These are phyloP conservation scores for Drosophila sproati DNA, from an alignment of 1,140 invertebrate species.

Conservation along the genomic window DNA sequence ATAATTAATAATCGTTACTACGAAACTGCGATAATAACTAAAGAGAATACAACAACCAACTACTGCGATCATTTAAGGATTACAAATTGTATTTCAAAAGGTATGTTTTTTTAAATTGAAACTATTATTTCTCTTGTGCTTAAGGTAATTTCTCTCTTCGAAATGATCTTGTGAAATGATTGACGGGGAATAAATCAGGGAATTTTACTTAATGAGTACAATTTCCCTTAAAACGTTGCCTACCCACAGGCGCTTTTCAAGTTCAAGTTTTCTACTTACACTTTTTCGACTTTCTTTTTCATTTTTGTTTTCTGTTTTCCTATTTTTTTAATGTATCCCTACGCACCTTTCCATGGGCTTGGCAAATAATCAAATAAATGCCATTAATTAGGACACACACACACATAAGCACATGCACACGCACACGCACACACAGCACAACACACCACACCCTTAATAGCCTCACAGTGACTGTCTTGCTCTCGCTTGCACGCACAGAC, in stretches of 20 bases:
- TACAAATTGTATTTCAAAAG: conserved; percentile 32
- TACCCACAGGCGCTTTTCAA: conserved; percentile 41
- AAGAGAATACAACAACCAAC: conserved; percentile 12
- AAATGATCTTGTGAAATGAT: background rate
- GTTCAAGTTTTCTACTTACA: conserved; percentile 26
- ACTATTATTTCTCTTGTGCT: background rate
- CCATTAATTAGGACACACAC: conserved; percentile 72
- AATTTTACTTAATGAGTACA: background rate
- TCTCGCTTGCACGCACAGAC: background rate
- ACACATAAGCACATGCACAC: conserved; percentile 8
- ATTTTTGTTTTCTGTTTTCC: conserved; percentile 17
- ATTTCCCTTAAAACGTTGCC: conserved; percentile 31
- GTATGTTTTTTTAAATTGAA: conserved; percentile 23
- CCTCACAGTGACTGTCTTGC: conserved; percentile 1
- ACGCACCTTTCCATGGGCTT: conserved; percentile 49
- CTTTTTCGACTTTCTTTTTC: conserved; percentile 19
- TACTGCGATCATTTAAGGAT: conserved; percentile 32
- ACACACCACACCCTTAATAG: conserved; percentile 43
- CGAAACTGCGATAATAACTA: conserved; percentile 32
- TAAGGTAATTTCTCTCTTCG: background rate
- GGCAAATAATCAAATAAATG: conserved; percentile 69
- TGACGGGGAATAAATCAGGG: background rate
- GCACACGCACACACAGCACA: conserved; percentile 2
- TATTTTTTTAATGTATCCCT: conserved; percentile 51
- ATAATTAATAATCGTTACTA: conserved; percentile 23